Evolutionary conservation across 2,888 invertebrate species (phyloP), one percentile per base, ranked within the genome.

Genomic region (Cryptocheilus praepositus): DNA sequence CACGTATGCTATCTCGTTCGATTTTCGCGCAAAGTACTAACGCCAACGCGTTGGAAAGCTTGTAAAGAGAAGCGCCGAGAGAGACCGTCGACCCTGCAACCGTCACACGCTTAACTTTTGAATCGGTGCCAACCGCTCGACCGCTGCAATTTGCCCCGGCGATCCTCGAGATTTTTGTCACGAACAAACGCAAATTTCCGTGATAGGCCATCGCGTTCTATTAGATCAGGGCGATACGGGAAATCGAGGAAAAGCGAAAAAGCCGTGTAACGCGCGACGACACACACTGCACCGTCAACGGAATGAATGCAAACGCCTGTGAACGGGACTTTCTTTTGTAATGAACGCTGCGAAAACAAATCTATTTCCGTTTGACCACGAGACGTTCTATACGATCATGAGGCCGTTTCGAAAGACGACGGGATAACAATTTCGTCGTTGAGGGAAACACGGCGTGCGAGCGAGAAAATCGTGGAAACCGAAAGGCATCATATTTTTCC

Each of bases 41-140:
- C 36, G 36, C 36, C 36, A 36, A 36, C 36, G 36, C 36, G 36
- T 7, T 36, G 36, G 36, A 36, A 36, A 7, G 36, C 36, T 11
- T 36, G 36, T 11, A 11, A 7, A 7, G 36, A 36, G 36, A 36
- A 7, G 36, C 36, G 36, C 36, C 11, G 36, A 7, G 36, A 66
- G 76, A 77, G 82, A 81, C 64, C 81, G 75, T 76, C 79, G 79
- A 83, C 74, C 80, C 82, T 73, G 73, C 73, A 70, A 74, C 73
- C 80, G 77, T 80, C 77, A 77, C 77, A 77, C 69, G 71, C 76
- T 81, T 74, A 64, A 74, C 73, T 74, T 73, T 82, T 83, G 81
- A 85, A 81, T 78, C 77, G 68, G 57, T 79, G 83, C 82, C 84
- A 84, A 83, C 76, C 67, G 25, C 73, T 64, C 36, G 36, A 36